Conservation (phyloP, 2,888 invertebrate species). For the Idaea dimidiata region DNA sequence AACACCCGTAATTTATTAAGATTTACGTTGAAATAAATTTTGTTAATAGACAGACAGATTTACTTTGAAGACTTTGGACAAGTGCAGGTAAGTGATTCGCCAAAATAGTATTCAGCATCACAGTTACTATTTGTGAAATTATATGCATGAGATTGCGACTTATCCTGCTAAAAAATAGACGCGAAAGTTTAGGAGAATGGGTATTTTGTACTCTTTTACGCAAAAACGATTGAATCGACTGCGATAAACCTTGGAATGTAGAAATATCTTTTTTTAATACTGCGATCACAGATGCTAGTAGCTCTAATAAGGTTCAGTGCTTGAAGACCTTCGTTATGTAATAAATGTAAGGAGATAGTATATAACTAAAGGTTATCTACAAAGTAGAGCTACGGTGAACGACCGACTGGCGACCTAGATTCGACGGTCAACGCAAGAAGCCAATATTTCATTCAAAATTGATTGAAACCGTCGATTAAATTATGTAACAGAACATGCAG, state of each 20-base stretch:
- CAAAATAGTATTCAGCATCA: not conserved
- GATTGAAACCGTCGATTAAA: slow-evolving; percentile 2
- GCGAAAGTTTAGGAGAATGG: too few relatives aligned
- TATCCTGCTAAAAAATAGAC: not conserved
- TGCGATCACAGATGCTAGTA: not conserved
- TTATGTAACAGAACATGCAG: not conserved
- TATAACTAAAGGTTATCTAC: slow-evolving; percentile 36
- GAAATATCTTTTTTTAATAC: not conserved
- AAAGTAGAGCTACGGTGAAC: slow-evolving; percentile 31
- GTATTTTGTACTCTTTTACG: too few relatives aligned
- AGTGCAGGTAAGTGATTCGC: not conserved
- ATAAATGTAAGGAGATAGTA: not conserved
- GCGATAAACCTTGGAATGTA: too few relatives aligned
- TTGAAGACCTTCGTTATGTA: not conserved
- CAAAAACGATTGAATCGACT: too few relatives aligned
- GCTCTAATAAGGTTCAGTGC: too few relatives aligned
- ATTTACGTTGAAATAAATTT: not conserved
- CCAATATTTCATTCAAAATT: slow-evolving; percentile 17
- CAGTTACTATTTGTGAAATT: not conserved
- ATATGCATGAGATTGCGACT: not conserved
- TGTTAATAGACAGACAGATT: slow-evolving; percentile 3
- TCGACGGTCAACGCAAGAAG: slow-evolving; percentile 14
- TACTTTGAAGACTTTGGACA: not conserved
- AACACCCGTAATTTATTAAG: not conserved
- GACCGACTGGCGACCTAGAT: slow-evolving; percentile 42